Percentiles rank a stretch among this genome's conserved stretches.
These are phyloP conservation scores for Cacoxenus indagator DNA, from an alignment of 2,888 invertebrate species.

Conservation along the genomic window DNA sequence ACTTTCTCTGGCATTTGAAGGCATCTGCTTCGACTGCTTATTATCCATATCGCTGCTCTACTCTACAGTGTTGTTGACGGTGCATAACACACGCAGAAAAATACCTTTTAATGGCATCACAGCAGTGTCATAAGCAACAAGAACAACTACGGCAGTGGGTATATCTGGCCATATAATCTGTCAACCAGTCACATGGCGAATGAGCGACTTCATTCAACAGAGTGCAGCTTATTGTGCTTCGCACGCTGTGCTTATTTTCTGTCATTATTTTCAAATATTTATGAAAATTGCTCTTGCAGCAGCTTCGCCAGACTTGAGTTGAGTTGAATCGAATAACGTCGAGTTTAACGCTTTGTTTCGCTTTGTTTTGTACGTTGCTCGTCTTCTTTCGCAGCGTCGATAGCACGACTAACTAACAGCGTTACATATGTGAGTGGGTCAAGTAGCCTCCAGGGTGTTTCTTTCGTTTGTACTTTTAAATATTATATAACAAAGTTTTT, in stretches of 20 bases:
- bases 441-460: background rate
- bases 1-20: background rate
- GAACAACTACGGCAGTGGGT: background rate
- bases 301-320: constrained; percentile 18
- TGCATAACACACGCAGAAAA: constrained; percentile 9
- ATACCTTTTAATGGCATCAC: constrained; percentile 17
- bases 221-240: background rate
- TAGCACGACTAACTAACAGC: background rate
- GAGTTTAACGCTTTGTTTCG: background rate
- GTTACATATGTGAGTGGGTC: background rate
- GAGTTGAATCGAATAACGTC: background rate
- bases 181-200: background rate
- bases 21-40: background rate
- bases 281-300: constrained; percentile 64
- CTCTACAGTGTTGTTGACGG: background rate
- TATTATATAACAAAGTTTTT: constrained; percentile 1
- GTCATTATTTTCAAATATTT: constrained; percentile 62
- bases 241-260: constrained; percentile 41
- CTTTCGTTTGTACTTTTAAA: background rate
- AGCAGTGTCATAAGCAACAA: background rate
- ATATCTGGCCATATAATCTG: background rate
- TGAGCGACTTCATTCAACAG: background rate
- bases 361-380: background rate
- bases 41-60: background rate
- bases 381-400: background rate